Evolutionary conservation across 2,888 invertebrate species (phyloP).

Genomic region (Lasioglossum vierecki): DNA sequence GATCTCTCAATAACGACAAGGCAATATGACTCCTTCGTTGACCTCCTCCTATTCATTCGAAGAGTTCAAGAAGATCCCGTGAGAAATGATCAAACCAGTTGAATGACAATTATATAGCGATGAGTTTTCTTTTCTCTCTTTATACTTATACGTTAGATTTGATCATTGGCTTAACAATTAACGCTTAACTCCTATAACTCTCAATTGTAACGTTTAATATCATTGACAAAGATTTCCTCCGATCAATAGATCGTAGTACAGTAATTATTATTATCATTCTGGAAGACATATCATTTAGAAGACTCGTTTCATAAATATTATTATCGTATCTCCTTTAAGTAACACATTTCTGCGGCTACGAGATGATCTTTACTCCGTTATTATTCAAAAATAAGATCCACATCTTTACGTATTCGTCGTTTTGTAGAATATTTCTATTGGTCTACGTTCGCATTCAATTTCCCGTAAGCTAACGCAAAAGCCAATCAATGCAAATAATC

Average conservation of each 20-base stretch:
- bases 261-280: constrained; percentile 66
- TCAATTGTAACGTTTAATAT: constrained; percentile 70
- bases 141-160: constrained; percentile 61
- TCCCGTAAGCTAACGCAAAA: not conserved
- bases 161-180: constrained; percentile 65
- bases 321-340: constrained; percentile 61
- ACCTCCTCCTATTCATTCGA: not conserved
- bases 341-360: constrained; percentile 50
- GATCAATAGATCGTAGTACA: constrained; percentile 68
- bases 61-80: constrained; percentile 4
- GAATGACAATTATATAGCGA: constrained; percentile 27
- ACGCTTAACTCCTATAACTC: constrained; percentile 68
- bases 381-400: not conserved
- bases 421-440: not conserved
- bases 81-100: constrained; percentile 19
- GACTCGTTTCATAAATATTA: constrained; percentile 74
- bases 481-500: not conserved
- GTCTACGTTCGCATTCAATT: not conserved
- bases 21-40: constrained; percentile 30
- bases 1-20: constrained; percentile 19
- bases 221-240: constrained; percentile 65
- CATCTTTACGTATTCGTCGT: not conserved
- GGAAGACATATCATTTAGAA: constrained; percentile 81
- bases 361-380: constrained; percentile 26
- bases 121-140: constrained; percentile 13